phyloP scores from a whole-genome alignment of 1,140 invertebrate genomes.

The Hycleus phaleratus region DNA sequence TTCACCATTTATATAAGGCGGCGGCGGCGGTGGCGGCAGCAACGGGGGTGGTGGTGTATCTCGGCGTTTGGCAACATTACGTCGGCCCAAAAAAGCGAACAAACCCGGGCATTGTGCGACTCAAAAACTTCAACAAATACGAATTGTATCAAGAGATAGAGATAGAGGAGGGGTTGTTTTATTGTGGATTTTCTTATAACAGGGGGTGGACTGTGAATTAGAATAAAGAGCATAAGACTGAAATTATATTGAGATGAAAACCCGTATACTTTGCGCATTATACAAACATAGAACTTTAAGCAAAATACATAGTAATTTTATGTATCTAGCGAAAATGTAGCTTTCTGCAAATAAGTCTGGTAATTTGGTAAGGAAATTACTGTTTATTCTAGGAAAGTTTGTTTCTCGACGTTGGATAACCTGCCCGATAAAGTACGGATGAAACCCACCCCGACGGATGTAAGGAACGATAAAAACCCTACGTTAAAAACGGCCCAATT shows the following conservation, averaged over 20 bases:
- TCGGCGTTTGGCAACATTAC: background rate
- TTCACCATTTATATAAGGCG: constrained; percentile 30
- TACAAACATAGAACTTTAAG: constrained; percentile 32
- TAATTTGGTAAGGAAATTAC: constrained; percentile 42
- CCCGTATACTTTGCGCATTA: constrained; percentile 30
- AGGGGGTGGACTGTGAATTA: constrained; percentile 4
- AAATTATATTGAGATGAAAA: constrained; percentile 15
- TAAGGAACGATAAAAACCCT: too few relatives aligned
- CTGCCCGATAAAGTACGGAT: constrained; percentile 14
- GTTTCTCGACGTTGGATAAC: constrained; percentile 32
- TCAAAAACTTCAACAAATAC: too few relatives aligned
- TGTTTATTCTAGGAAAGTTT: constrained; percentile 41
- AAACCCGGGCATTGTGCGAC: too few relatives aligned
- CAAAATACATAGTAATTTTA: constrained; percentile 38
- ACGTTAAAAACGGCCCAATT: too few relatives aligned
- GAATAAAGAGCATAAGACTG: constrained; percentile 4
- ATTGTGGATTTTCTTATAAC: too few relatives aligned
- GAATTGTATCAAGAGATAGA: too few relatives aligned
- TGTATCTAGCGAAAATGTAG: constrained; percentile 35
- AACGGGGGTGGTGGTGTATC: background rate
- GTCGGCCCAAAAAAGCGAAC: too few relatives aligned
- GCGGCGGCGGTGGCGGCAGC: background rate
- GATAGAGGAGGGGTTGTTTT: too few relatives aligned
- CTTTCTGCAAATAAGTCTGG: constrained; percentile 40
- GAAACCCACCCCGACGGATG: constrained; percentile 1